phyloP scores from a whole-genome alignment of 2,888 invertebrate species.

The Drosophila kuntzei region DNA sequence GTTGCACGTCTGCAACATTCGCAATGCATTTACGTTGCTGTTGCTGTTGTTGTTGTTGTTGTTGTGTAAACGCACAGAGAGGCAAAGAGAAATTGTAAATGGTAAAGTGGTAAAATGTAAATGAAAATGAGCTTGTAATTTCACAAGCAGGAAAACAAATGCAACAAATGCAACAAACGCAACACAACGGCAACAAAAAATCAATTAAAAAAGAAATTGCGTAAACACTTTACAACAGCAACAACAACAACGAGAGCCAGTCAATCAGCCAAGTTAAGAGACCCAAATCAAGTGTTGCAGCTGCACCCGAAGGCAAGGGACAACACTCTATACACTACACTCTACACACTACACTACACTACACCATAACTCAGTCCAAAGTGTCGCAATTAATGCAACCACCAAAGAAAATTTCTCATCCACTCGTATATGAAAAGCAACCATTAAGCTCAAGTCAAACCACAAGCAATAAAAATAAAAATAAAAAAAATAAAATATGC shows the following conservation, averaged over 20 bases:
- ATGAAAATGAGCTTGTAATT: conserved; percentile 69
- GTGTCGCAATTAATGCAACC: conserved; percentile 5
- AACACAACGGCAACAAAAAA: conserved; percentile 29
- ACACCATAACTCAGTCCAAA: neutral
- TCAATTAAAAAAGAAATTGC: conserved; percentile 53
- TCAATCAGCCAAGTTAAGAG: conserved; percentile 16
- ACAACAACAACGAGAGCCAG: conserved; percentile 8
- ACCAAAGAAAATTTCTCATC: conserved; percentile 8
- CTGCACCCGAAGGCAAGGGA: neutral
- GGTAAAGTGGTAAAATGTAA: conserved; percentile 61
- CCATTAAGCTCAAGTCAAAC: conserved; percentile 5
- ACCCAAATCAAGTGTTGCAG: conserved; percentile 20
- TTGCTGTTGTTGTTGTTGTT: neutral
- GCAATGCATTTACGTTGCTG: conserved; percentile 28
- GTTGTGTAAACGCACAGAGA: conserved; percentile 25
- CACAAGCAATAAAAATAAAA: neutral
- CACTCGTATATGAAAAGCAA: neutral
- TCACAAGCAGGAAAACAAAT: conserved; percentile 62
- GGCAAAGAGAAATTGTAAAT: conserved; percentile 56
- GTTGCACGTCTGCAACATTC: conserved; percentile 41
- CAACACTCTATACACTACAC: neutral
- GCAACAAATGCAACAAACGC: conserved; percentile 24
- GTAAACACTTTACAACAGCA: conserved; percentile 39
- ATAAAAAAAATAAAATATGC: neutral
- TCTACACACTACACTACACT: neutral